These are phyloP conservation scores for Schizotus pectinicornis DNA, from an alignment of 2,888 invertebrate genomes.

Conservation along the genomic window DNA sequence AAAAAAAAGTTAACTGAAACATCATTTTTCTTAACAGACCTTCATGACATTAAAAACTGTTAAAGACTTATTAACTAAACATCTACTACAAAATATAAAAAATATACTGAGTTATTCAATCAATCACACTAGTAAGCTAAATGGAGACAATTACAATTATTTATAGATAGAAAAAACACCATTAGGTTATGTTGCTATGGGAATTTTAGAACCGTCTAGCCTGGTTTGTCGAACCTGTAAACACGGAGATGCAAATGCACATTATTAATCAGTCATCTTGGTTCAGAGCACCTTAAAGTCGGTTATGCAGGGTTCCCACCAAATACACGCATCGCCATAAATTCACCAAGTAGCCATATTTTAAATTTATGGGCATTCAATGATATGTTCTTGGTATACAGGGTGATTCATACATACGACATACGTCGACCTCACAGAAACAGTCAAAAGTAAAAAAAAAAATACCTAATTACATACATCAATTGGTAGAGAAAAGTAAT, in stretches of 20 bases:
- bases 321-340: not conserved
- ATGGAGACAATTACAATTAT: conserved; percentile 4
- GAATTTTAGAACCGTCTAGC: conserved; percentile 46
- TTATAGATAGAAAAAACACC: conserved; percentile 15
- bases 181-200: conserved; percentile 13
- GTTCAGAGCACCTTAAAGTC: conserved; percentile 3
- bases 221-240: conserved; percentile 48
- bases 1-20: conserved; percentile 11
- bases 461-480: too few relatives aligned
- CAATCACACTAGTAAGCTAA: conserved; percentile 17
- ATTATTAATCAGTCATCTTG: conserved; percentile 19
- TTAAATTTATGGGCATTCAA: too few relatives aligned
- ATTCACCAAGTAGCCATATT: not conserved
- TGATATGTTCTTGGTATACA: too few relatives aligned
- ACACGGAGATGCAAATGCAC: conserved; percentile 40
- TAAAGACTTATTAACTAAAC: conserved; percentile 24
- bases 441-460: too few relatives aligned
- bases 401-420: too few relatives aligned
- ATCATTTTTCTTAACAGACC: conserved; percentile 8
- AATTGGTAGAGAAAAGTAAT: too few relatives aligned
- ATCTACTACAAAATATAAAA: conserved; percentile 26
- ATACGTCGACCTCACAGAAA: too few relatives aligned
- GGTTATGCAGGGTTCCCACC: conserved; percentile 12
- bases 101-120: conserved; percentile 17
- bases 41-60: conserved; percentile 8